Percentiles rank a stretch among this genome's conserved stretches.
Conservation (phyloP, 2,797 vertebrate genomes). For the Lithobates sylvaticus region DNA sequence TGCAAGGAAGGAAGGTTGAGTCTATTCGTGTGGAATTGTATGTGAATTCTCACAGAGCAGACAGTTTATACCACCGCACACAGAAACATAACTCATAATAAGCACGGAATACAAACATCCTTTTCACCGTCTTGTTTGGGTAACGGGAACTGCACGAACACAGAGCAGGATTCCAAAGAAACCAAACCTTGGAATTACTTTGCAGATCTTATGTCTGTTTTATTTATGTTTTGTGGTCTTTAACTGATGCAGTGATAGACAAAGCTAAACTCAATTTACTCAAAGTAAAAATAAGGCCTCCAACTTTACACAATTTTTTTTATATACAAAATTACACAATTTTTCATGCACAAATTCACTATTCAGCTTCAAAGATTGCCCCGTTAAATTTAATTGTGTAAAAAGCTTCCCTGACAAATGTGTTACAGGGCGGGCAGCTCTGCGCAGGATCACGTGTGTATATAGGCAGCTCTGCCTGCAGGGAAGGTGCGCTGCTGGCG, state of each 20-base stretch:
- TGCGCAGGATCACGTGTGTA: too few relatives aligned
- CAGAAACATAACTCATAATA: constrained; percentile 54
- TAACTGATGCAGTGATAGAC: neutral
- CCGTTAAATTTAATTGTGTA: too few relatives aligned
- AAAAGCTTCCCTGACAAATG: too few relatives aligned
- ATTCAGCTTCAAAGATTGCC: too few relatives aligned
- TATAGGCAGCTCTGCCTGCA: too few relatives aligned
- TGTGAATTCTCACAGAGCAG: constrained; percentile 47
- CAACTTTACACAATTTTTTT: too few relatives aligned
- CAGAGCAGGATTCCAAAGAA: constrained; percentile 31
- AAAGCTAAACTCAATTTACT: neutral
- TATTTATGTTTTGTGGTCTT: neutral
- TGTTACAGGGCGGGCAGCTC: too few relatives aligned
- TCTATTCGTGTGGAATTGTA: constrained; percentile 20
- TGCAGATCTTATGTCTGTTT: constrained; percentile 10
- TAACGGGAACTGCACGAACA: constrained; percentile 31
- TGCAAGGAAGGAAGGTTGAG: constrained; percentile 27
- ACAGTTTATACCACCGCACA: constrained; percentile 43
- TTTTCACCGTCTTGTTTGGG: constrained; percentile 33
- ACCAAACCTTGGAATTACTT: constrained; percentile 7
- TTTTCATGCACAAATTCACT: too few relatives aligned
- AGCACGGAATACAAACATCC: constrained; percentile 58
- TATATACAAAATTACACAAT: too few relatives aligned
- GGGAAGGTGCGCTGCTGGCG: too few relatives aligned
- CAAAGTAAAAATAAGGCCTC: neutral